phyloP scores from a whole-genome alignment of 1,140 invertebrate species.

The Hermetia illucens region DNA sequence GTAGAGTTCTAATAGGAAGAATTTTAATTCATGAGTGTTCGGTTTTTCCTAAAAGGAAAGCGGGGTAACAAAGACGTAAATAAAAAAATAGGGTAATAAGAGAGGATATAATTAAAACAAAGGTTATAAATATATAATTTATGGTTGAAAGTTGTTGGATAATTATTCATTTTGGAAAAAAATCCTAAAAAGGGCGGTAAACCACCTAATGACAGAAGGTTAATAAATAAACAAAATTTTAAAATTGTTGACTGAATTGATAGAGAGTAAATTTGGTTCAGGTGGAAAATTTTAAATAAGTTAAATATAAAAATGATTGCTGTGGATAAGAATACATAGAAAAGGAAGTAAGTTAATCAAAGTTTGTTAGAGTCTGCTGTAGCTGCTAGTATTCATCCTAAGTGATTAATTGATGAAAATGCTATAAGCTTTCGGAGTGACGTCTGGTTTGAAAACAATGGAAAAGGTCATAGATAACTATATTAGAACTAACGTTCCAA shows the following conservation, averaged over 20 bases:
- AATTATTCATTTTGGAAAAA: constrained; percentile 30
- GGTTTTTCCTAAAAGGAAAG: constrained; percentile 21
- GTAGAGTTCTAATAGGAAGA: constrained; percentile 4
- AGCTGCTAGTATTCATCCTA: constrained; percentile 29
- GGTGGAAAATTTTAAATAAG: constrained; percentile 21
- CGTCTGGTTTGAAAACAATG: constrained; percentile 32
- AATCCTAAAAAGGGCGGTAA: constrained; percentile 35
- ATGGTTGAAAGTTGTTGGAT: constrained; percentile 23
- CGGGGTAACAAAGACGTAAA: constrained; percentile 24
- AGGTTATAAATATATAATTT: constrained; percentile 20
- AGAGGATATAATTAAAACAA: constrained; percentile 29
- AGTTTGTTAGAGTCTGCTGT: constrained; percentile 21
- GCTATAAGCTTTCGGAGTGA: constrained; percentile 31
- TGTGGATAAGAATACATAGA: no score
- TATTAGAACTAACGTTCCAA: no score
- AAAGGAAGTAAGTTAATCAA: constrained; percentile 26
- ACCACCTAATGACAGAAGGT: constrained; percentile 31
- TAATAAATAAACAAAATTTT: no score
- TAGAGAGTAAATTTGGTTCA: constrained; percentile 32
- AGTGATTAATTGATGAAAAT: constrained; percentile 35
- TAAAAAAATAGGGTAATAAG: constrained; percentile 31
- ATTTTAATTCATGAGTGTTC: constrained; percentile 18
- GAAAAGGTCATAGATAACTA: no score
- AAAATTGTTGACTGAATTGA: no score
- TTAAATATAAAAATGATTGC: constrained; percentile 25